Evolutionary conservation across 2,797 vertebrate genomes (phyloP).

Genomic region (Xenops minutus): DNA sequence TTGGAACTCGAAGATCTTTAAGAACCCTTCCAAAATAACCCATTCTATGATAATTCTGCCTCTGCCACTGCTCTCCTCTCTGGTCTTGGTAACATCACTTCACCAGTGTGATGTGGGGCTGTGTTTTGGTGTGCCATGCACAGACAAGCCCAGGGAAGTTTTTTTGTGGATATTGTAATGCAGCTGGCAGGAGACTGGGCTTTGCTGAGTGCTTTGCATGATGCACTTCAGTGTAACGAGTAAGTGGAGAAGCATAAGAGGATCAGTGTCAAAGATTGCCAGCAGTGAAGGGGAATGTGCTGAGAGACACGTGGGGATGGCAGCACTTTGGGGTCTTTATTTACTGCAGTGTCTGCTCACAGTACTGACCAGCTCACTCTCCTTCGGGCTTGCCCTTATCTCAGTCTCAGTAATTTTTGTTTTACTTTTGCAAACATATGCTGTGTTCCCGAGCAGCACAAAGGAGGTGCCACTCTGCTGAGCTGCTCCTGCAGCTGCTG

Average conservation of each 20-base stretch:
- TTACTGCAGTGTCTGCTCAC: not conserved
- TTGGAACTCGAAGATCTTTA: not conserved
- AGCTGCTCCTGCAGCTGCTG: not conserved
- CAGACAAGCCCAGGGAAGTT: not conserved
- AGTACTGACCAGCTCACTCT: not conserved
- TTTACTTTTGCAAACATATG: not conserved
- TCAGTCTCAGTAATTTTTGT: not conserved
- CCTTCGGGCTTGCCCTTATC: not conserved
- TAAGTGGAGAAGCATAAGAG: not conserved
- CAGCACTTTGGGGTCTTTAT: not conserved
- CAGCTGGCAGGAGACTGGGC: not conserved
- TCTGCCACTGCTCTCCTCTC: not conserved
- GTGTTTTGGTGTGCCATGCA: not conserved
- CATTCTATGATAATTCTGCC: not conserved
- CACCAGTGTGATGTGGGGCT: fast-evolving
- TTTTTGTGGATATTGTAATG: not conserved
- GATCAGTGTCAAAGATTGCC: not conserved
- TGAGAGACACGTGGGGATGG: not conserved
- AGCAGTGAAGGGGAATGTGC: not conserved
- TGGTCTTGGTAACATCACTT: not conserved
- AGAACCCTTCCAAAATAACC: not conserved
- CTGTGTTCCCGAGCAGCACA: not conserved
- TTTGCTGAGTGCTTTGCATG: not conserved
- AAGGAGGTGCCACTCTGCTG: not conserved
- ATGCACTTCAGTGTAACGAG: fast-evolving